Evolutionary conservation across 1,140 invertebrate species (phyloP).

Genomic region (Apis cerana): DNA sequence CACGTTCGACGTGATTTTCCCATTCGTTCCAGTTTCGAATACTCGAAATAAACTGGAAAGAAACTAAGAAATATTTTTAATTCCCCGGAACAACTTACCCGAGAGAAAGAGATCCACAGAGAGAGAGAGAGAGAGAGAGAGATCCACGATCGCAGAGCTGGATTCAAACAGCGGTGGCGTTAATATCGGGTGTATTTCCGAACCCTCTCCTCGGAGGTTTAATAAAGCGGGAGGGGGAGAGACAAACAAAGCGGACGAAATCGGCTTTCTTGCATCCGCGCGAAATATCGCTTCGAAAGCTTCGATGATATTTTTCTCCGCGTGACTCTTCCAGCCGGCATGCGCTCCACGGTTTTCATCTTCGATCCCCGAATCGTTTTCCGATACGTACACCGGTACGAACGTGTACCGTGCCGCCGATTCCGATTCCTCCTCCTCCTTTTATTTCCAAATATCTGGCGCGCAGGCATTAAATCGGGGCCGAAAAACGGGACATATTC

Average conservation of each 20-base stretch:
- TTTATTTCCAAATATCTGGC: slow-evolving; percentile 52
- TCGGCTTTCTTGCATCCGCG: slow-evolving; percentile 23
- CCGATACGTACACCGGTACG: slow-evolving; percentile 51
- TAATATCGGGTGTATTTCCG: neutral
- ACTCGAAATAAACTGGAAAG: no score
- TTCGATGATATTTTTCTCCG: slow-evolving; percentile 36
- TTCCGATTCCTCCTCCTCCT: slow-evolving; percentile 39
- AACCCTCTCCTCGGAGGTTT: neutral
- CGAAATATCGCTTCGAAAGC: slow-evolving; percentile 31
- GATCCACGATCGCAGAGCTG: neutral
- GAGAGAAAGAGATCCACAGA: neutral
- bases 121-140: no score
- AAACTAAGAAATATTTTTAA: no score
- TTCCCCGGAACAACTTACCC: neutral
- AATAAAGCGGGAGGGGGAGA: slow-evolving; percentile 6
- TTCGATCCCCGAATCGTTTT: slow-evolving; percentile 64
- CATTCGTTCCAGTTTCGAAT: no score
- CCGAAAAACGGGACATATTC: neutral
- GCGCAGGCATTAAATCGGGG: slow-evolving; percentile 40
- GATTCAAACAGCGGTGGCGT: neutral
- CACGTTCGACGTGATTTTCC: no score
- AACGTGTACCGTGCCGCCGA: slow-evolving; percentile 43
- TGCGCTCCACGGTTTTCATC: slow-evolving; percentile 59
- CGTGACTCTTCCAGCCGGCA: slow-evolving; percentile 36
- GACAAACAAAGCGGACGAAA: slow-evolving; percentile 10